Evolutionary conservation across 2,797 vertebrate genomes (phyloP).

Genomic region (Alcedo atthis): DNA sequence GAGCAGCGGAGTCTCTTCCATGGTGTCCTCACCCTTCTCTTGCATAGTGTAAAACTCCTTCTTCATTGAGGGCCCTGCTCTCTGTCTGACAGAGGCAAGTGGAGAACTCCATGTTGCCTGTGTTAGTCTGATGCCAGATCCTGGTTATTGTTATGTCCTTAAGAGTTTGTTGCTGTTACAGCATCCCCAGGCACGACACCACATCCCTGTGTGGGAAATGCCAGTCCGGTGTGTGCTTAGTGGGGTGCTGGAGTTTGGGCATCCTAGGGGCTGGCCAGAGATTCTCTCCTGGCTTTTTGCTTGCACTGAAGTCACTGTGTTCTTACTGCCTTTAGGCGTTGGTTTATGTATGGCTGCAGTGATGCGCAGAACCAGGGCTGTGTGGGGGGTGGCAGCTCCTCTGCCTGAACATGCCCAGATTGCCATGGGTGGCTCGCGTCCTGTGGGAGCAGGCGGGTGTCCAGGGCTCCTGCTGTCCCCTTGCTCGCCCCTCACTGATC

Average conservation of each 20-base stretch:
- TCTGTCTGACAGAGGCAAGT: accelerated
- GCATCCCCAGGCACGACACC: accelerated
- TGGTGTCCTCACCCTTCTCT: not conserved
- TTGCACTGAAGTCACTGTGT: accelerated
- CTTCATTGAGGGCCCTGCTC: not conserved
- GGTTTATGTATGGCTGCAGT: accelerated
- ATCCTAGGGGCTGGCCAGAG: accelerated
- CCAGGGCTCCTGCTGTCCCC: accelerated
- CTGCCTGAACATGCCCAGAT: not conserved
- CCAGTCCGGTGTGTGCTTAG: accelerated
- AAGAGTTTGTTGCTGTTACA: accelerated
- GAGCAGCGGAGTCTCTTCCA: not conserved
- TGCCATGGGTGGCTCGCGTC: accelerated
- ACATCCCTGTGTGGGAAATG: accelerated
- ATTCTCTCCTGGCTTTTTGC: not conserved
- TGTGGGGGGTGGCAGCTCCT: accelerated
- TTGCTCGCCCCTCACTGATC: not conserved
- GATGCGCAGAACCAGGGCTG: accelerated
- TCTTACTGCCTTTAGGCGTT: accelerated
- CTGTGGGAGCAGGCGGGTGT: not conserved
- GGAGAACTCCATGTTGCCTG: not conserved
- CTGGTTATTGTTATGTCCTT: not conserved
- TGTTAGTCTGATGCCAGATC: not conserved
- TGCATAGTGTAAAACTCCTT: not conserved
- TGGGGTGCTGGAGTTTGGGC: not conserved